Base-by-base conservation (phyloP, 2,113 vertebrate genomes). In the Sitta europaea region DNA sequence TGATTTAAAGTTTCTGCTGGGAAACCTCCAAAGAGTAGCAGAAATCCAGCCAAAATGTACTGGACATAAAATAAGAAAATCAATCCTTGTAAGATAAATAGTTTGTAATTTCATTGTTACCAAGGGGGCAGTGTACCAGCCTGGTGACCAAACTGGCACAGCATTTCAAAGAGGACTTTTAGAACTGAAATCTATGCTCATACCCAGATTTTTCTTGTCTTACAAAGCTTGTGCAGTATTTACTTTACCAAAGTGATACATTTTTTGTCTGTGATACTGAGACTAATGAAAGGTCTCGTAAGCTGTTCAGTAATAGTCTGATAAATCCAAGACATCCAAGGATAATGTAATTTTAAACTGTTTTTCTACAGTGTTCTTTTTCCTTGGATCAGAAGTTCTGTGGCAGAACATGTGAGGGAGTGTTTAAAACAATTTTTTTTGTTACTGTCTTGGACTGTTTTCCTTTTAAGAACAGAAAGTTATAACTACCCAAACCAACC, bases 1-100 rank as follows among this genome's bases (percentile, higher is more conserved):
- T 94, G 96, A 94, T 96, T 96, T 96, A 89, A 89, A 96, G 88
- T 96, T 97, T 96, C 93, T 96, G 83, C 93, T 97, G 94, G 95
- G 89, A 95, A 93, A 66, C 48, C 57, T 97, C 94, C 89, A 97
- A 96, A 96, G 53, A 92, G 81, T 91, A 96, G 91, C 80, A 94
- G 77, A 93, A 94, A 93, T 74, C 16, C 47, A 96, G 94, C 95
- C 96, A 97, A 95, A 94, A 94, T 68, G 91, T 88, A 80, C 72
- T 90, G 68, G 82, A 75, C 38, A 73, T 90, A 86, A 80, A 95
- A 94, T 75, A 78, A 81, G 90, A 86, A 88, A 96, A 94, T 86
- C 90, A 83, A 62, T 90, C 82, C 62, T 87, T 91, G 86, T 90
- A 86, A 93, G 79, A 84, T 74, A 96, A 94, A 94, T 57, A 90